Evolutionary conservation across 2,888 invertebrate genomes (phyloP).

Genomic region (Cosmia pyralina): DNA sequence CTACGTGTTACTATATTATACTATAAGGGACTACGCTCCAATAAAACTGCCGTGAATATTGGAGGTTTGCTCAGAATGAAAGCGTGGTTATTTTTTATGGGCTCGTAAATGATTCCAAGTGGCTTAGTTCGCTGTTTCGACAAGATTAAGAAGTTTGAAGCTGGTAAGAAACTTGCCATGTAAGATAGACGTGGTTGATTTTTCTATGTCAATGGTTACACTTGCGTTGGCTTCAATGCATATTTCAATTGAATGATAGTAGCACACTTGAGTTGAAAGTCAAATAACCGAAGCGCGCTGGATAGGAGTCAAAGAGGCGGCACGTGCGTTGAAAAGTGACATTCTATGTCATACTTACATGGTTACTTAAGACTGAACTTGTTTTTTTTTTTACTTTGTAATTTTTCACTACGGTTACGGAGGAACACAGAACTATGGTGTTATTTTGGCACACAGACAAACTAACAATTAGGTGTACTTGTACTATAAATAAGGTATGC

Average conservation of each 20-base stretch:
- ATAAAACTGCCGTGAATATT: constrained; percentile 63
- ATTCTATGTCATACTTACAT: constrained; percentile 34
- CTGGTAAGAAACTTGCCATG: constrained; percentile 22
- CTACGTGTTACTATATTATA: constrained; percentile 64
- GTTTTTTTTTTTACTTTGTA: constrained; percentile 5
- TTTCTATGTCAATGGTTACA: constrained; percentile 22
- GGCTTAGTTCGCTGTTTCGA: constrained; percentile 61
- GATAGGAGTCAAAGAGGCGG: constrained; percentile 32
- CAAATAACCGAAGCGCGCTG: constrained; percentile 42
- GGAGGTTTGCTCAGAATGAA: constrained; percentile 67
- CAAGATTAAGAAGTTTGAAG: constrained; percentile 54
- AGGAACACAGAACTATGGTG: background rate
- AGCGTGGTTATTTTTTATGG: constrained; percentile 70
- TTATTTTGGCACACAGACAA: background rate
- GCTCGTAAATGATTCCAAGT: constrained; percentile 67
- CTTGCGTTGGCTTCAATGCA: constrained; percentile 18
- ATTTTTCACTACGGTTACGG: background rate
- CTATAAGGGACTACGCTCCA: constrained; percentile 59
- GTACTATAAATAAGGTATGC: too few relatives aligned
- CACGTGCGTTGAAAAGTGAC: constrained; percentile 38
- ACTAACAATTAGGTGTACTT: too few relatives aligned
- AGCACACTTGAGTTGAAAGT: constrained; percentile 49
- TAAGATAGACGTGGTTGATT: constrained; percentile 3
- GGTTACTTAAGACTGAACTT: background rate
- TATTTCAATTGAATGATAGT: constrained; percentile 40